phyloP scores from a whole-genome alignment of 2,797 vertebrate species.

The Microctenopoma lineatum region DNA sequence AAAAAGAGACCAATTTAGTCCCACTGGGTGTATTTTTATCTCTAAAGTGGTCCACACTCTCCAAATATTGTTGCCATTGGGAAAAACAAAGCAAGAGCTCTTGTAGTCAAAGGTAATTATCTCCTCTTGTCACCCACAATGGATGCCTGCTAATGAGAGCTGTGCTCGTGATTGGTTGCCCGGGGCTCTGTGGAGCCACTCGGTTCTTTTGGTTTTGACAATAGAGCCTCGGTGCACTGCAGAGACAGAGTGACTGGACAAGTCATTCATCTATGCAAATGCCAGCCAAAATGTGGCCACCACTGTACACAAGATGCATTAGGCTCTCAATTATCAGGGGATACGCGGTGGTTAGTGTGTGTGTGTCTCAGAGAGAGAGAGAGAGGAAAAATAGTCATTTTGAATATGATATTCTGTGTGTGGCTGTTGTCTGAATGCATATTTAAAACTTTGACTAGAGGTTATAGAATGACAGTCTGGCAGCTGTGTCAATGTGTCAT shows the following conservation, averaged over 20 bases:
- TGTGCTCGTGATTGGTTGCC: constrained; percentile 88
- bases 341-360: constrained; percentile 46
- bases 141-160: constrained; percentile 92
- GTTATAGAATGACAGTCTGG: background rate
- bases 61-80: constrained; percentile 30
- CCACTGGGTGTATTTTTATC: constrained; percentile 36
- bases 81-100: constrained; percentile 87
- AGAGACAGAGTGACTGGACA: constrained; percentile 89
- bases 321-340: constrained; percentile 85
- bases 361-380: background rate
- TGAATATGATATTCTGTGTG: constrained; percentile 11
- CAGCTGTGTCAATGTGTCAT: background rate
- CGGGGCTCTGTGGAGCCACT: constrained; percentile 88
- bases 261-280: constrained; percentile 97
- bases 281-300: constrained; percentile 91
- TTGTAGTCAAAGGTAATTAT: constrained; percentile 94
- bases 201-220: constrained; percentile 92
- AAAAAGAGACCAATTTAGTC: constrained; percentile 35
- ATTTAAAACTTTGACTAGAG: constrained; percentile 5
- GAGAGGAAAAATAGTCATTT: background rate
- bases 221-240: constrained; percentile 89
- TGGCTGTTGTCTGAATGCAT: constrained; percentile 1
- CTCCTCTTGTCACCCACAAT: constrained; percentile 90
- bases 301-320: constrained; percentile 88
- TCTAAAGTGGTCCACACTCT: constrained; percentile 21